These are phyloP conservation scores for Acholoe squamosa DNA, from an alignment of 2,888 invertebrate genomes.

Conservation along the genomic window DNA sequence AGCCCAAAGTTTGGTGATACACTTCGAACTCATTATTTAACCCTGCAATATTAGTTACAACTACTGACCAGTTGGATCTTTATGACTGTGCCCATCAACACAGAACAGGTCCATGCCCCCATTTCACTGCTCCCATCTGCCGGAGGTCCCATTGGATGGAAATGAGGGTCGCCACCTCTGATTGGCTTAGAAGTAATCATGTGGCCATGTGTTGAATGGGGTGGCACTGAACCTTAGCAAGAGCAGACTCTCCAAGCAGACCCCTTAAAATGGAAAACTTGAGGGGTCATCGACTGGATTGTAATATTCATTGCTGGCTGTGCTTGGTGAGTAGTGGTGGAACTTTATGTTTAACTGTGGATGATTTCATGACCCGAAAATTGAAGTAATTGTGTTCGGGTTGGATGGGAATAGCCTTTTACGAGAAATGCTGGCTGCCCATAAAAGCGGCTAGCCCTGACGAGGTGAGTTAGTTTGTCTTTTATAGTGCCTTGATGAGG, in stretches of 20 bases:
- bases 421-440: not conserved
- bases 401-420: constrained; percentile 12
- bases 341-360: not conserved
- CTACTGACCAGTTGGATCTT: no score
- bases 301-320: no score
- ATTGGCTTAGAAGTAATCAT: constrained; percentile 30
- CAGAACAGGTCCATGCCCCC: not conserved
- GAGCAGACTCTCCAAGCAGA: not conserved
- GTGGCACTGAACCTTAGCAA: not conserved
- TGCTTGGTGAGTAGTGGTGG: not conserved
- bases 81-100: no score
- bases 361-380: not conserved
- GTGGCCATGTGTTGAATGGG: constrained; percentile 41
- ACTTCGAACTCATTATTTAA: no score
- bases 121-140: not conserved
- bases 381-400: constrained; percentile 3
- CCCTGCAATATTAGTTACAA: no score
- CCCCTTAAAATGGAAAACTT: no score
- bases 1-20: no score
- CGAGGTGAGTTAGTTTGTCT: not conserved
- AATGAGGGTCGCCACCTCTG: constrained; percentile 20
- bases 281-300: no score
- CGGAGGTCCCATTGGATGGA: not conserved
- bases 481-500: not conserved
- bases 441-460: not conserved